A percentile compares a stretch with the other conserved stretches of the same genome.
These are phyloP conservation scores for Tenebrio molitor DNA, from an alignment of 1,140 invertebrate species.

Conservation along the genomic window DNA sequence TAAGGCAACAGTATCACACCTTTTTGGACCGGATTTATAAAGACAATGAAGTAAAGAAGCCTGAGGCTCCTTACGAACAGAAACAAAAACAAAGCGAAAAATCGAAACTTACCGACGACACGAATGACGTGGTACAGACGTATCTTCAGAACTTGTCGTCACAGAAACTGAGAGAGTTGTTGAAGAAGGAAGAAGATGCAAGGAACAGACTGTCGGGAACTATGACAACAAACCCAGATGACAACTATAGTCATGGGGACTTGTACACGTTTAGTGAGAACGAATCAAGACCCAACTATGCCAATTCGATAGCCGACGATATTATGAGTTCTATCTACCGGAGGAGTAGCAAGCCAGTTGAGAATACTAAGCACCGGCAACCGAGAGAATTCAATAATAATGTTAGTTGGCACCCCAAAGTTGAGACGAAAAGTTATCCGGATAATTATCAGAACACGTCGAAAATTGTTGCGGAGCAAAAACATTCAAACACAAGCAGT, in stretches of 20 bases:
- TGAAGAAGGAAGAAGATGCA: conserved; percentile 9
- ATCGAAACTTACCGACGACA: neutral
- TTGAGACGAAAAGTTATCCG: no score
- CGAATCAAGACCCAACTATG: conserved; percentile 47
- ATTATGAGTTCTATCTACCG: conserved; percentile 58
- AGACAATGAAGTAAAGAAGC: conserved; percentile 3
- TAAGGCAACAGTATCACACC: conserved; percentile 63
- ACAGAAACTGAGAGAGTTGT: conserved; percentile 8
- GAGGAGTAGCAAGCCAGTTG: neutral
- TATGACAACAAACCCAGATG: neutral
- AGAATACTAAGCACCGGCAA: neutral
- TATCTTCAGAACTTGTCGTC: conserved; percentile 24
- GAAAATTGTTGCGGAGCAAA: no score
- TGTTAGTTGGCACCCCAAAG: neutral
- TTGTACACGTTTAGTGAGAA: conserved; percentile 1
- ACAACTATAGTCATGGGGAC: conserved; percentile 1
- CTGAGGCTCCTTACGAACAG: neutral
- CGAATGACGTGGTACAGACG: conserved; percentile 13
- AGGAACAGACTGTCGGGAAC: neutral
- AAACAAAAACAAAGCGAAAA: neutral
- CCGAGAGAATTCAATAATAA: conserved; percentile 12
- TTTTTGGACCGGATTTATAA: conserved; percentile 48
- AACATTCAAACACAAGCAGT: neutral
- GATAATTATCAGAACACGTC: no score
- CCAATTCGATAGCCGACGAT: conserved; percentile 55